Evolutionary conservation across 2,888 invertebrate genomes (phyloP).

Genomic region (Hydriomena furcata): DNA sequence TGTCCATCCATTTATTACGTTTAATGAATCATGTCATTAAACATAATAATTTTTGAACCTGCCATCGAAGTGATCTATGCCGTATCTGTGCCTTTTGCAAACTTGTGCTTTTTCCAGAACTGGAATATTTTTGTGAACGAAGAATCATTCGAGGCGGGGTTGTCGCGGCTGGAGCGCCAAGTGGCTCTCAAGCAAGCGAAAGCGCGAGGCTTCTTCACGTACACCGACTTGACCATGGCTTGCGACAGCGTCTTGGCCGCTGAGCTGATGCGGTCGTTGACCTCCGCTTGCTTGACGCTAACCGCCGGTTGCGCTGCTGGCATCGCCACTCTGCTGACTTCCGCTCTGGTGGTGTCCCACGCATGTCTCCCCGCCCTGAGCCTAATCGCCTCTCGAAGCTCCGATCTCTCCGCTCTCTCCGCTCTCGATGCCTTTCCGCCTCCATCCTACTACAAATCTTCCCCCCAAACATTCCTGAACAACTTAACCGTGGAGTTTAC

Average conservation of each 20-base stretch:
- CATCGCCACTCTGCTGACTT: constrained; percentile 53
- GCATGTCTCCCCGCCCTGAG: constrained; percentile 40
- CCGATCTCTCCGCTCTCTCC: constrained; percentile 30
- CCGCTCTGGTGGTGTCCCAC: constrained; percentile 45
- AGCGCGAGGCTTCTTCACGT: constrained; percentile 91
- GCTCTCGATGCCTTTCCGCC: neutral
- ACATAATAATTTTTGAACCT: too few species aligned
- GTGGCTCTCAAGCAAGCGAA: constrained; percentile 89
- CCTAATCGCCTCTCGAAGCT: too few species aligned
- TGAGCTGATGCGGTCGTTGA: constrained; percentile 37
- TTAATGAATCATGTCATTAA: too few species aligned
- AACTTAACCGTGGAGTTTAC: constrained; percentile 41
- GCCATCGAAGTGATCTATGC: too few species aligned
- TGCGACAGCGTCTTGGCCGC: constrained; percentile 70
- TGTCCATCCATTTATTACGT: too few species aligned
- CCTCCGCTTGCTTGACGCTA: constrained; percentile 39
- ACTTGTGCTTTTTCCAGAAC: constrained; percentile 86
- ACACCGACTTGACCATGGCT: constrained; percentile 88
- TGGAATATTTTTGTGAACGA: constrained; percentile 94
- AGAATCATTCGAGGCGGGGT: constrained; percentile 88
- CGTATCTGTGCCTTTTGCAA: too few species aligned
- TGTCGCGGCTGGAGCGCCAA: constrained; percentile 87
- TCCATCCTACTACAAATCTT: constrained; percentile 13
- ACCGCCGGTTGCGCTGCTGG: too few species aligned
- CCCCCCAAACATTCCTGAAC: constrained; percentile 24